Base-by-base conservation (phyloP, 2,797 vertebrate genomes). In the Zalophus californianus region DNA sequence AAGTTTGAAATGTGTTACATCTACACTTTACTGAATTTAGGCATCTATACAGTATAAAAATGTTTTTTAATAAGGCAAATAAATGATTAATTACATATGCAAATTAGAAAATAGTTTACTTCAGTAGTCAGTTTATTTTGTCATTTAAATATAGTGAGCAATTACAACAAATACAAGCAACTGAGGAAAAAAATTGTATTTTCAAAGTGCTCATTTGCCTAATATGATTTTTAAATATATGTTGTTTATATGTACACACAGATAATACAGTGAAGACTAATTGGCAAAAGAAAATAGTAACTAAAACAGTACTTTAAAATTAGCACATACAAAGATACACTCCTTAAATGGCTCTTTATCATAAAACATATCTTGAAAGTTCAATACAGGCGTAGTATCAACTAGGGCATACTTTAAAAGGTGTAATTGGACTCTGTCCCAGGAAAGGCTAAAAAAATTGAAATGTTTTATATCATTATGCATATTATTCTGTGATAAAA, bases 371-470 rank as follows among this genome's bases (percentile, higher is more conserved):
- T 97, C 95, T 97, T 98, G 64, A 97, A 98, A 98, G 52, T 98
- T 98, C 93, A 92, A 11, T 85, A 8, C 54, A 97, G 96, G 58
- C 97, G 70, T 97, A 97, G 68, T 94, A 98, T 96, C 97, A 98
- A 90, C 97, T 92, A 96, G 90, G 90, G 79, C 94, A 97, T 96
- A 98, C 94, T 98, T 98, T 98, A 98, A 98, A 98, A 95, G 89
- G 41, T 95, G 56, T 97, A 98, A 98, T 98, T 98, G 98, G 98
- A 98, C 97, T 98, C 98, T 97, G 98, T 98, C 80, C 97, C 75
- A 98, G 97, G 98, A 98, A 98, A 97, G 91, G 62, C 93, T 98
- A 98, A 98, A 98, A 97, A 98, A 98, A 98, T 97, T 98, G 95
- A 98, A 98, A 97, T 97, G 96, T 96, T 98, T 98, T 98, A 98